Conservation (phyloP, 2,888 invertebrate species). For the Tricholauxania praeusta region DNA sequence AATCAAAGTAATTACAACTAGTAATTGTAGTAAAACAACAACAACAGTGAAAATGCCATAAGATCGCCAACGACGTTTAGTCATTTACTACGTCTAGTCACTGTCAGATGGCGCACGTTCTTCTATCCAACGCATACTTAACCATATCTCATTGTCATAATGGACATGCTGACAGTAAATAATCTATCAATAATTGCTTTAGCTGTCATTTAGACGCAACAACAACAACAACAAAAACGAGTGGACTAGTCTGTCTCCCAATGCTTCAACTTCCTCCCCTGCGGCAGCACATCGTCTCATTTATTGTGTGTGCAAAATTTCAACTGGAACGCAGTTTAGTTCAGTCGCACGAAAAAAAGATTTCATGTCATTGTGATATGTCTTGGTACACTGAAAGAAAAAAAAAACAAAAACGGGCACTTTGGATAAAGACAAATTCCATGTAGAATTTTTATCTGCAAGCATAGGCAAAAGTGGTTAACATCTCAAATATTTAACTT, state of each 20-base stretch:
- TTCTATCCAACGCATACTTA: slow-evolving; percentile 26
- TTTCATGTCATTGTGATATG: slow-evolving; percentile 42
- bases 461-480: no score
- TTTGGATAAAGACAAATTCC: no score
- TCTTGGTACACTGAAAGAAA: neutral
- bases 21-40: no score
- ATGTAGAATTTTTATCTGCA: no score
- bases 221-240: neutral
- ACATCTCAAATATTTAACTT: no score
- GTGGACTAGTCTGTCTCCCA: neutral
- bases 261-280: neutral
- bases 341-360: slow-evolving; percentile 51
- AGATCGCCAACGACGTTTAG: no score
- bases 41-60: no score
- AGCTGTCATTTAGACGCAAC: slow-evolving; percentile 41
- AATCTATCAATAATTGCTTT: slow-evolving; percentile 64
- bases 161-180: slow-evolving; percentile 63
- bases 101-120: slow-evolving; percentile 45
- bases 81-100: slow-evolving; percentile 45
- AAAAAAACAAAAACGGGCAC: no score
- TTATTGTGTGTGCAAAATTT: neutral
- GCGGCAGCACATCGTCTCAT: slow-evolving; percentile 52
- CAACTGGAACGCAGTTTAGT: neutral
- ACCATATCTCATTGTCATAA: slow-evolving; percentile 54
- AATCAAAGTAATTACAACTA: no score